phyloP scores from a whole-genome alignment of 2,113 vertebrate genomes.

The Clarias macrocephalus region DNA sequence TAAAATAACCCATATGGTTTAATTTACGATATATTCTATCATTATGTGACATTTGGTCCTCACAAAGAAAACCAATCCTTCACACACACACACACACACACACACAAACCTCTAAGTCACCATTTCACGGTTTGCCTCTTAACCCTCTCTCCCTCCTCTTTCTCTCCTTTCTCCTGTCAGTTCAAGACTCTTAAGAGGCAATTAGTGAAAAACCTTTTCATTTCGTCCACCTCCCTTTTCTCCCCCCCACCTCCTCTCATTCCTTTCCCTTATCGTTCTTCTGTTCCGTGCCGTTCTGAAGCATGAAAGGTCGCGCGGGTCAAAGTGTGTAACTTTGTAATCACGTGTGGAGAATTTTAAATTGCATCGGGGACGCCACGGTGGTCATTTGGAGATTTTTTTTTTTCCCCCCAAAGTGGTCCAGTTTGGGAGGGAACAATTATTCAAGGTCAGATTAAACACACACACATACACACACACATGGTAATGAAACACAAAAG shows the following conservation, averaged over 20 bases:
- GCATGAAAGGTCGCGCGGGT: conserved; percentile 14
- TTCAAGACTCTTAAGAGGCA: conserved; percentile 22
- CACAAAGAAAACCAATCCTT: background rate
- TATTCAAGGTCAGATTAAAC: conserved; percentile 43
- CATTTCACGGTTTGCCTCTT: conserved; percentile 13
- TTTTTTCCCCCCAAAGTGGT: background rate
- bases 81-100: background rate
- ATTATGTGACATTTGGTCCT: conserved; percentile 6
- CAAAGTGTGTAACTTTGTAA: conserved; percentile 40
- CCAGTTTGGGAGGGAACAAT: conserved; percentile 29
- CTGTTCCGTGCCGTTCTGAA: conserved; percentile 21
- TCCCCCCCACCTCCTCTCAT: background rate
- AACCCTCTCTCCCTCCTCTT: background rate
- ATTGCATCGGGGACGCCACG: conserved; percentile 1
- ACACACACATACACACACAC: conserved; percentile 36
- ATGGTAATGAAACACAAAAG: conserved; percentile 31
- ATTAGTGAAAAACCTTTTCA: conserved; percentile 29
- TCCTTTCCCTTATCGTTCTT: conserved; percentile 42
- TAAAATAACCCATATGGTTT: background rate
- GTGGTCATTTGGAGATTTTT: conserved; percentile 11
- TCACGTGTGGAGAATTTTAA: conserved; percentile 45
- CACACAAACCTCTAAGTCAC: conserved; percentile 1
- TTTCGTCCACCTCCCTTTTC: background rate
- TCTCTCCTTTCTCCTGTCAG: conserved; percentile 24
- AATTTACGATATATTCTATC: background rate